Evolutionary conservation across 2,113 vertebrate species (phyloP).

Genomic region (Sprattus sprattus): DNA sequence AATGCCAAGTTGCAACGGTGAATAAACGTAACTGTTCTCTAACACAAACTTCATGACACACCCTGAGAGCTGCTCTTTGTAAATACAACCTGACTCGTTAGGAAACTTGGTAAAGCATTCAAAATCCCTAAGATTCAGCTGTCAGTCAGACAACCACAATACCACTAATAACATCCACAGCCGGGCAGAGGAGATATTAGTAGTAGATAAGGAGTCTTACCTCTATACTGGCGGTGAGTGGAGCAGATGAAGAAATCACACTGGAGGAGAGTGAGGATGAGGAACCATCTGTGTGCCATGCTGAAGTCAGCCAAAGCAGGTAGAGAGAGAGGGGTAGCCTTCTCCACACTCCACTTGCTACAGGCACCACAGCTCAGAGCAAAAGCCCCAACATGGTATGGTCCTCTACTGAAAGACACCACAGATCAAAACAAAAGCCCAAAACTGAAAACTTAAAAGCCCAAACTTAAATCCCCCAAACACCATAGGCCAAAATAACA

Average conservation of each 20-base stretch:
- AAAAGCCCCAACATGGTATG: background rate
- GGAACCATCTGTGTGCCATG: constrained; percentile 53
- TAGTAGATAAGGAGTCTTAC: constrained; percentile 43
- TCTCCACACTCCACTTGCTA: background rate
- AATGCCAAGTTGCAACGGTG: background rate
- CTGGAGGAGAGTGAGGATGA: constrained; percentile 47
- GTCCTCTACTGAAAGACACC: background rate
- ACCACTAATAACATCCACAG: no score
- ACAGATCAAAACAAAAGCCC: background rate
- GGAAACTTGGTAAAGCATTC: no score
- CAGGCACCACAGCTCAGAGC: background rate
- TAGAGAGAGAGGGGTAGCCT: background rate
- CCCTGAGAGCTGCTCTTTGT: background rate
- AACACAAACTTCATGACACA: background rate
- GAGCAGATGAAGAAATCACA: constrained; percentile 41
- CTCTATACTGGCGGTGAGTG: constrained; percentile 31
- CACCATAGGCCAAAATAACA: background rate
- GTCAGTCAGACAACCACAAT: background rate
- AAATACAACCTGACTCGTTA: background rate
- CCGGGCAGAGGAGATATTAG: background rate
- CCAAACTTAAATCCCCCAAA: background rate
- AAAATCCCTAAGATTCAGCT: background rate
- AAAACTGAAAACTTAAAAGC: background rate
- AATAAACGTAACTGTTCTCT: background rate
- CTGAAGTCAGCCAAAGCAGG: background rate